These are phyloP conservation scores for Coronaproctus castanopsis DNA, from an alignment of 2,888 invertebrate genomes.

Conservation along the genomic window DNA sequence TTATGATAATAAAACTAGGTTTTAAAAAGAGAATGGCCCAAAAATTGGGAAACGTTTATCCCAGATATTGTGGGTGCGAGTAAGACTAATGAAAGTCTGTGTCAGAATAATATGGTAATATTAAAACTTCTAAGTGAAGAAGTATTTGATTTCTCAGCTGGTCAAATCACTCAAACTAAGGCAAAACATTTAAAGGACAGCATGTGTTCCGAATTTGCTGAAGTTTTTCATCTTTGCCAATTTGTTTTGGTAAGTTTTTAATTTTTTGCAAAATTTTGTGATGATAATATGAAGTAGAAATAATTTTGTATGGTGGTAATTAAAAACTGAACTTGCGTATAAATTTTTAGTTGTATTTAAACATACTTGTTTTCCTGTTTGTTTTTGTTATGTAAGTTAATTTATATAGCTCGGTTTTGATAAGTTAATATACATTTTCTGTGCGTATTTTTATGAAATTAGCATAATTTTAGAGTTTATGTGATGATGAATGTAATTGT, in stretches of 20 bases:
- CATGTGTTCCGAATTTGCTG: constrained; percentile 97
- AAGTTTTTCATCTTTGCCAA: constrained; percentile 93
- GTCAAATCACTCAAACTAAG: constrained; percentile 96
- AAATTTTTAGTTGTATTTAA: no score
- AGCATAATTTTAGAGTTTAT: no score
- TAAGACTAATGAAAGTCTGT: constrained; percentile 94
- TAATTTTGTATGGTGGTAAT: no score
- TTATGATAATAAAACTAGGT: constrained; percentile 40
- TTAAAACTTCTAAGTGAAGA: constrained; percentile 93
- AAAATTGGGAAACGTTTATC: constrained; percentile 98
- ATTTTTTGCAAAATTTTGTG: background rate
- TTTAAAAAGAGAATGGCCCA: constrained; percentile 97
- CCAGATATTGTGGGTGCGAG: constrained; percentile 97
- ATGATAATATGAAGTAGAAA: no score
- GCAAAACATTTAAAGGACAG: constrained; percentile 97
- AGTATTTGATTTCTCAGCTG: constrained; percentile 95
- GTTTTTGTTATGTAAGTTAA: background rate
- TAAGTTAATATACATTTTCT: background rate
- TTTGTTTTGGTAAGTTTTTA: constrained; percentile 53
- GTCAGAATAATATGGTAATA: constrained; percentile 99
- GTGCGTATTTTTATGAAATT: no score
- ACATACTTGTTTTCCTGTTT: background rate
- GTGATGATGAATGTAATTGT: no score
- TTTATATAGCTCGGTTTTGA: background rate
- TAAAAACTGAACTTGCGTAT: no score